A percentile compares a stretch with the other conserved stretches of the same genome.
These are phyloP conservation scores for Eutolmus rufibarbis DNA, from an alignment of 2,888 invertebrate species.

Conservation along the genomic window DNA sequence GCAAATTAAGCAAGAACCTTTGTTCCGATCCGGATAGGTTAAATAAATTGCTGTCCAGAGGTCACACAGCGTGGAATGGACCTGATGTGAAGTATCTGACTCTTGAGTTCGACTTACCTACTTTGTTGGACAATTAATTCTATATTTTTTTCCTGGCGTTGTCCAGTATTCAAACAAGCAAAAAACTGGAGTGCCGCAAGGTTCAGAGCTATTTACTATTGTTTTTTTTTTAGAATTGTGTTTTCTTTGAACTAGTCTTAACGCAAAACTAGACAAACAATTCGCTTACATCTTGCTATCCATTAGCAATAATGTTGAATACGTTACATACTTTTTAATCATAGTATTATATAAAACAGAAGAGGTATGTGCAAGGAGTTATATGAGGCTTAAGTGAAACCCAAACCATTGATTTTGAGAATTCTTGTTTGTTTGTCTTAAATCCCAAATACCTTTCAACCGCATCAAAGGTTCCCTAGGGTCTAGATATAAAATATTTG, in stretches of 20 bases:
- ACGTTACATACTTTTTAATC: no score
- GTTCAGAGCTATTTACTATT: neutral
- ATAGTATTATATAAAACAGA: no score
- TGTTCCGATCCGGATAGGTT: neutral
- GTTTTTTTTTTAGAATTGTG: neutral
- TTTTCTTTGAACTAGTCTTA: neutral
- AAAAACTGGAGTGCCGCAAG: neutral
- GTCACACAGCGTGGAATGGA: neutral
- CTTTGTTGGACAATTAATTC: neutral
- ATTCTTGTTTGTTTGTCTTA: no score
- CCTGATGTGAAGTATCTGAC: neutral
- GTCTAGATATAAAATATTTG: no score
- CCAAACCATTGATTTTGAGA: no score
- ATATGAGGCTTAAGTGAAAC: no score
- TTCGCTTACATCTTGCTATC: no score
- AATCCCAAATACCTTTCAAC: no score
- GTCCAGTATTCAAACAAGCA: neutral
- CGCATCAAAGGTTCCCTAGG: no score
- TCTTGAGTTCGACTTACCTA: neutral
- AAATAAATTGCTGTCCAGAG: neutral
- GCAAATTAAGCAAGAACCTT: slow-evolving; percentile 3
- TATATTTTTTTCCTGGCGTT: neutral
- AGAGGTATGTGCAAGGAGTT: no score
- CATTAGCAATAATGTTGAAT: no score
- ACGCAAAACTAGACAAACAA: neutral